These are phyloP conservation scores for Lineus longissimus DNA, from an alignment of 1,140 invertebrate species.

Conservation along the genomic window DNA sequence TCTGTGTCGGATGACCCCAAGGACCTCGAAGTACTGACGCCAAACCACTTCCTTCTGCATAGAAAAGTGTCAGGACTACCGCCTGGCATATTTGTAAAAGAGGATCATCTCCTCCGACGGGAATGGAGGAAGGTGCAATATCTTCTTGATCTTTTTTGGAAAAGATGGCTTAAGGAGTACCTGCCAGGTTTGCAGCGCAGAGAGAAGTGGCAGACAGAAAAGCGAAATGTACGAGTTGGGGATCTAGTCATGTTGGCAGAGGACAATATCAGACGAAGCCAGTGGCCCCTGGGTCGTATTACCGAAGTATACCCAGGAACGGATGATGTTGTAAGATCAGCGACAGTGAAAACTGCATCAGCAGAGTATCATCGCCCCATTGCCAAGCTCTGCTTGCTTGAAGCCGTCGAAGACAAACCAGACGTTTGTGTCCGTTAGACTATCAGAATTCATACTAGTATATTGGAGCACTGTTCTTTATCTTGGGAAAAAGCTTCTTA, in stretches of 20 bases:
- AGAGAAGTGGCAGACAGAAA: background rate
- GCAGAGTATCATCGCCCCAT: too few relatives aligned
- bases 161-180: background rate
- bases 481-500: too few relatives aligned
- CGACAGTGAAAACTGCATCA: background rate
- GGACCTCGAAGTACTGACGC: background rate
- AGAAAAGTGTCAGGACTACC: background rate
- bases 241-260: background rate
- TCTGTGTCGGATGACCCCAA: background rate
- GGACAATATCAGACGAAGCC: background rate
- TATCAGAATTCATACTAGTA: too few relatives aligned
- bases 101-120: background rate
- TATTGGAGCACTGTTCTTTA: too few relatives aligned
- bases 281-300: background rate
- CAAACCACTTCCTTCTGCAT: background rate
- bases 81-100: background rate
- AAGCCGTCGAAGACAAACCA: too few relatives aligned
- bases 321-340: background rate
- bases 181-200: background rate
- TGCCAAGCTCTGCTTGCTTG: too few relatives aligned
- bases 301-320: background rate
- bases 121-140: slow-evolving; percentile 3
- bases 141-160: background rate
- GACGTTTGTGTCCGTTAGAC: too few relatives aligned
- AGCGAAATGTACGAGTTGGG: background rate